These are phyloP conservation scores for Saguinus imperator DNA, from an alignment of 2,113 vertebrate species.

Conservation along the genomic window DNA sequence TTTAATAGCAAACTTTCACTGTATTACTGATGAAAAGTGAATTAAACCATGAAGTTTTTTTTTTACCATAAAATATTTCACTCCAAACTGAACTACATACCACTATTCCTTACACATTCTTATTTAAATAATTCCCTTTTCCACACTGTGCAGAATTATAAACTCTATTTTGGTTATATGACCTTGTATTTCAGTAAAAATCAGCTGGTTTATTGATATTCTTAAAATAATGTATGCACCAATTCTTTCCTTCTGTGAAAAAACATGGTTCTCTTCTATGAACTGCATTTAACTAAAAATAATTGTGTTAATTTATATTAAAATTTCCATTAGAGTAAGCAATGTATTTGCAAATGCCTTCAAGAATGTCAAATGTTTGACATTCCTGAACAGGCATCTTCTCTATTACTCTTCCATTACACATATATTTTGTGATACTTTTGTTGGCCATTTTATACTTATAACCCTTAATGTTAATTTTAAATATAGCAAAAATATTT, in stretches of 20 bases:
- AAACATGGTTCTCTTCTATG: not conserved
- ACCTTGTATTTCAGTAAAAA: slow-evolving; percentile 1
- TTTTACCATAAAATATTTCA: slow-evolving; percentile 35
- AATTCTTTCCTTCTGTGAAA: not conserved
- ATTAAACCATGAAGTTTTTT: slow-evolving; percentile 57
- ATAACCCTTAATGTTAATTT: not conserved
- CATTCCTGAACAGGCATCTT: not conserved
- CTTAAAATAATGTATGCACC: not conserved
- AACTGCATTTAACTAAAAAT: not conserved
- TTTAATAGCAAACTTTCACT: slow-evolving; percentile 67
- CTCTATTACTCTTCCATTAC: not conserved
- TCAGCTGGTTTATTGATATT: not conserved
- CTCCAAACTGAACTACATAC: slow-evolving; percentile 24
- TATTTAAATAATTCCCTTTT: slow-evolving; percentile 38
- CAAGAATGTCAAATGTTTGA: not conserved
- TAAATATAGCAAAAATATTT: not conserved
- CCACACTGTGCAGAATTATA: slow-evolving; percentile 21
- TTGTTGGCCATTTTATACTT: not conserved
- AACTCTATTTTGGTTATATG: slow-evolving; percentile 23
- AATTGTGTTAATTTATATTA: not conserved
- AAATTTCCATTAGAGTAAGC: not conserved
- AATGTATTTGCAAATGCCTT: not conserved
- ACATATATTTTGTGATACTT: not conserved
- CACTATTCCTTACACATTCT: not conserved
- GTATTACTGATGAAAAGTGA: slow-evolving; percentile 60